These are phyloP conservation scores for Chironomus tentans DNA, from an alignment of 2,888 invertebrate species.

Conservation along the genomic window DNA sequence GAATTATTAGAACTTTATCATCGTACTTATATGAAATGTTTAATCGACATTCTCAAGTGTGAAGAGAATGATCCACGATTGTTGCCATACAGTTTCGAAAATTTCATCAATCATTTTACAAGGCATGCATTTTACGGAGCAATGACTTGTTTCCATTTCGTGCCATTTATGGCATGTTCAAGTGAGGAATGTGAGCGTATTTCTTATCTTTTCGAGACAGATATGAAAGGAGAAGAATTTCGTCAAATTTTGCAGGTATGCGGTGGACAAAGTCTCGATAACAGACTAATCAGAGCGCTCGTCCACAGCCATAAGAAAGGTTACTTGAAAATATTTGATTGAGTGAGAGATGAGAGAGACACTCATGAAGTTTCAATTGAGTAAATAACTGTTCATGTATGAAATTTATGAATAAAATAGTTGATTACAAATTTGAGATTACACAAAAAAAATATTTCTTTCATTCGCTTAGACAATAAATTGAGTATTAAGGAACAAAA, in stretches of 20 bases:
- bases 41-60: slow-evolving; percentile 33
- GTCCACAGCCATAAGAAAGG: not conserved
- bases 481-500: too few species aligned
- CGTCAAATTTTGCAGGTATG: slow-evolving; percentile 34
- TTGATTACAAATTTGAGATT: too few species aligned
- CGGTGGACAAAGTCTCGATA: slow-evolving; percentile 37
- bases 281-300: slow-evolving; percentile 32
- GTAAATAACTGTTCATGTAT: too few species aligned
- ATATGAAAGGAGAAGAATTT: slow-evolving; percentile 36
- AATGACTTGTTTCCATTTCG: slow-evolving; percentile 37
- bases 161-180: slow-evolving; percentile 37
- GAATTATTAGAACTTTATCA: slow-evolving; percentile 35
- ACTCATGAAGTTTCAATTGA: too few species aligned
- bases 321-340: slow-evolving; percentile 5
- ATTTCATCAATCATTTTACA: slow-evolving; percentile 36
- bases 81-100: slow-evolving; percentile 31
- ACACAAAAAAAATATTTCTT: too few species aligned
- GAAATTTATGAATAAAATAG: too few species aligned
- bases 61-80: slow-evolving; percentile 28
- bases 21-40: slow-evolving; percentile 32
- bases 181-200: slow-evolving; percentile 35
- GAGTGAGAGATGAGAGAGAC: not conserved
- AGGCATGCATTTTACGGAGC: slow-evolving; percentile 39
- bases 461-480: too few species aligned
- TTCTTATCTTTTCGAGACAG: slow-evolving; percentile 35